Percentiles rank a stretch among this genome's conserved stretches.
Evolutionary conservation across 1,140 invertebrate species (phyloP).

Genomic region (Agrypnia vestita): DNA sequence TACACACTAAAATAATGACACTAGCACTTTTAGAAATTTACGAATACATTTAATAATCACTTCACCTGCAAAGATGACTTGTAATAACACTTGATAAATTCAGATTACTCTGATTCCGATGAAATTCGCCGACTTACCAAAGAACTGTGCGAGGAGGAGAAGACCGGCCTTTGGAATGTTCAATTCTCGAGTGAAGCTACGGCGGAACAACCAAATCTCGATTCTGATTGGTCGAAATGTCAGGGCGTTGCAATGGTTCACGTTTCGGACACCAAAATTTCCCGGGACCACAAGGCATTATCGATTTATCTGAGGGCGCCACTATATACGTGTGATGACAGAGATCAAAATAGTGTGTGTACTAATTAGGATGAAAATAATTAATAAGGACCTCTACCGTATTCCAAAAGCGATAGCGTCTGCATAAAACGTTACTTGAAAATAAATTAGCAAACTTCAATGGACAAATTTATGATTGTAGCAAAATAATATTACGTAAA

Average conservation of each 20-base stretch:
- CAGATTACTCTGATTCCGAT: conserved; percentile 68
- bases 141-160: conserved; percentile 75
- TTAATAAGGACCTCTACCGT: not conserved
- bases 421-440: not conserved
- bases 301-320: conserved; percentile 47
- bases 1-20: conserved; percentile 70
- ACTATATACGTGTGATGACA: conserved; percentile 29
- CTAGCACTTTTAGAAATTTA: conserved; percentile 65
- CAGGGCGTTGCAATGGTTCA: conserved; percentile 63
- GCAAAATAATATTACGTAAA: conserved; percentile 47
- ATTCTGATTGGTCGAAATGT: conserved; percentile 66
- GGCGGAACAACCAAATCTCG: conserved; percentile 66
- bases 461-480: not conserved
- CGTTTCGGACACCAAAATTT: conserved; percentile 67
- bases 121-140: conserved; percentile 75
- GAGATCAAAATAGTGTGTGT: conserved; percentile 39
- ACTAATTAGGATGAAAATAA: conserved; percentile 58
- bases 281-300: conserved; percentile 53
- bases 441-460: not conserved
- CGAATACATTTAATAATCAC: conserved; percentile 63
- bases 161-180: conserved; percentile 79
- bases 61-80: conserved; percentile 65
- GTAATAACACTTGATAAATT: conserved; percentile 63
- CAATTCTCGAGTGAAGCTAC: conserved; percentile 73
- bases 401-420: not conserved